Evolutionary conservation across 2,113 vertebrate genomes (phyloP).

Genomic region (Zootoca vivipara): DNA sequence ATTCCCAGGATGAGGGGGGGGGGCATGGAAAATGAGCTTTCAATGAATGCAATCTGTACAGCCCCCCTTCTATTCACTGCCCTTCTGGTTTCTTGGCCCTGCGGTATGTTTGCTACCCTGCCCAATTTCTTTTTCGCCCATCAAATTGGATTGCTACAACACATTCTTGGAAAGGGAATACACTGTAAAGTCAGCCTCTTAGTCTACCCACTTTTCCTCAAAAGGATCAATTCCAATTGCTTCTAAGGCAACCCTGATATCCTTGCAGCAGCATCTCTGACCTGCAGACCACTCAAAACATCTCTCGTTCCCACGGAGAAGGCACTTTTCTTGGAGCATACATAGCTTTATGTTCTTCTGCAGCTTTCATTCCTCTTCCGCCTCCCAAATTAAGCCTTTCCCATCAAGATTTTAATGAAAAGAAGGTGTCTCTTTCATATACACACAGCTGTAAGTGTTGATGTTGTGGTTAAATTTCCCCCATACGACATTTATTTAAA

Average conservation of each 20-base stretch:
- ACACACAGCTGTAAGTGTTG: not conserved
- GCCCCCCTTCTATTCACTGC: not conserved
- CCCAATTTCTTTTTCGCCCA: not conserved
- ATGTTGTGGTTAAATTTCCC: not conserved
- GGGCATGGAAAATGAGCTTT: too few species aligned
- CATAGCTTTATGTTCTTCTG: not conserved
- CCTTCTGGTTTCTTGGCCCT: not conserved
- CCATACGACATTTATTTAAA: not conserved
- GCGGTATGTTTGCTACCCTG: not conserved
- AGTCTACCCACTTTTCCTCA: constrained; percentile 19
- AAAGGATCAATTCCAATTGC: not conserved
- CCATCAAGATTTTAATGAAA: not conserved
- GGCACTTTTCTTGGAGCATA: not conserved
- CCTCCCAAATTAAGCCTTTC: not conserved
- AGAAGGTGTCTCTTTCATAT: constrained; percentile 7
- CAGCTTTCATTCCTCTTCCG: not conserved
- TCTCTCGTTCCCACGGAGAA: not conserved
- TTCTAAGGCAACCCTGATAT: constrained; percentile 11
- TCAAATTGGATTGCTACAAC: not conserved
- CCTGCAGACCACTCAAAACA: constrained; percentile 11
- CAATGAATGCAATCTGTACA: too few species aligned
- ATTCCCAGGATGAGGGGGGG: too few species aligned
- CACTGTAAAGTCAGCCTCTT: constrained; percentile 12
- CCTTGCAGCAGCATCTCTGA: constrained; percentile 25
- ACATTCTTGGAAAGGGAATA: constrained; percentile 9